These are phyloP conservation scores for Patiria miniata DNA, from an alignment of 35 echinoderm and acorn worm species.

Conservation along the genomic window DNA sequence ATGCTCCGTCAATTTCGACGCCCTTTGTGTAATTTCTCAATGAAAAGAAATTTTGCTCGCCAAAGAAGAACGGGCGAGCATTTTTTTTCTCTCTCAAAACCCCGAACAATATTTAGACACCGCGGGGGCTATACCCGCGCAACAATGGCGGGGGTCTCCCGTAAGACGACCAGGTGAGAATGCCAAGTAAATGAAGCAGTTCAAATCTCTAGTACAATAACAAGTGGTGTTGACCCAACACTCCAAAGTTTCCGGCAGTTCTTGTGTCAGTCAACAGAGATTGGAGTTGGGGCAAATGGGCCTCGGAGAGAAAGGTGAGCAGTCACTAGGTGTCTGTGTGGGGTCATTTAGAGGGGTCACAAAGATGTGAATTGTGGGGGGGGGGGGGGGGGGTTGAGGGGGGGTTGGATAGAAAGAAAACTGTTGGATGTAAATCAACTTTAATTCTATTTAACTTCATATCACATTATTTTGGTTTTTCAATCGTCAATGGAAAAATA, in stretches of 20 bases:
- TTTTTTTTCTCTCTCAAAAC: not conserved
- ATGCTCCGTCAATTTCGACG: slow-evolving; percentile 6
- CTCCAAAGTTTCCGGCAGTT: not conserved
- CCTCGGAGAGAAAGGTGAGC: no score
- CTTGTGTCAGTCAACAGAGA: slow-evolving; percentile 18
- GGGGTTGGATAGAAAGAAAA: no score
- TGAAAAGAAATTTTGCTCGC: not conserved
- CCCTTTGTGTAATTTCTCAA: not conserved
- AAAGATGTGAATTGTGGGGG: no score
- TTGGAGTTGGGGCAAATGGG: not conserved
- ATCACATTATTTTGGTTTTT: no score
- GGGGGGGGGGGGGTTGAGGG: no score
- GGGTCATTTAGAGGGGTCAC: no score
- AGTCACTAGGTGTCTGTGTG: no score
- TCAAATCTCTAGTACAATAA: slow-evolving; percentile 26
- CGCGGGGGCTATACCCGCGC: not conserved
- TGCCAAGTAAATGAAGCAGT: slow-evolving; percentile 17
- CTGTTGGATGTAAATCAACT: no score
- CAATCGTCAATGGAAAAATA: no score
- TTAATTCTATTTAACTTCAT: no score
- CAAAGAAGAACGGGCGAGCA: not conserved
- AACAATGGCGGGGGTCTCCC: not conserved
- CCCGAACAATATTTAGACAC: slow-evolving; percentile 20
- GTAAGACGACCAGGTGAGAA: slow-evolving; percentile 18
- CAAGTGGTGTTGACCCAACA: slow-evolving; percentile 20